phyloP scores from a whole-genome alignment of 2,113 vertebrate species.

The Engystomops pustulosus region DNA sequence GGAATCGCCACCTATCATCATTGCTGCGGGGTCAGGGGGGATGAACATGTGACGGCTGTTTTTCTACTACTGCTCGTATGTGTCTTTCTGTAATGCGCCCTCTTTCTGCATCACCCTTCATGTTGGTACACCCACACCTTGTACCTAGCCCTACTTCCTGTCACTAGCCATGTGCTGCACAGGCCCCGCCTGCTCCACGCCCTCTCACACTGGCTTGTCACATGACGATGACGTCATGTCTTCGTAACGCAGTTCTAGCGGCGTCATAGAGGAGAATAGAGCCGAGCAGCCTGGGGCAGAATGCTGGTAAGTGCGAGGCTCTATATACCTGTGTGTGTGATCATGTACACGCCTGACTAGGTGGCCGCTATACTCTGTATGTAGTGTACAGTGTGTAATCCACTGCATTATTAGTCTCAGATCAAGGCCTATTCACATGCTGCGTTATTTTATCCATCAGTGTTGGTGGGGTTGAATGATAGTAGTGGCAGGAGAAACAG shows the following conservation, averaged over 20 bases:
- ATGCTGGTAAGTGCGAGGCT: neutral
- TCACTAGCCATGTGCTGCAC: neutral
- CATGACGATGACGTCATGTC: neutral
- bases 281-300: neutral
- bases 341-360: neutral
- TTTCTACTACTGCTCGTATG: too few relatives aligned
- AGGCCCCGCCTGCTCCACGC: neutral
- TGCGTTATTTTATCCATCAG: too few relatives aligned
- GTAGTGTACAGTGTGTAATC: neutral
- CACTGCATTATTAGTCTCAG: neutral
- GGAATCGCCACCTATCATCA: too few relatives aligned
- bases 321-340: neutral
- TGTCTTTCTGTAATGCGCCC: too few relatives aligned
- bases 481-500: too few relatives aligned
- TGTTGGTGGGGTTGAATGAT: too few relatives aligned
- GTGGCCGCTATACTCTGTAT: neutral
- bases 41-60: too few relatives aligned
- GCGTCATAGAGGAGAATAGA: conserved; percentile 7
- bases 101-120: too few relatives aligned
- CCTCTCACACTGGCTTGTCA: neutral
- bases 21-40: too few relatives aligned
- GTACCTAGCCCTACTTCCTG: neutral
- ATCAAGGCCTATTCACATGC: neutral
- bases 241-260: neutral
- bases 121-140: neutral